These are phyloP conservation scores for Syngnathus typhle DNA, from an alignment of 2,113 vertebrate genomes.

Conservation along the genomic window DNA sequence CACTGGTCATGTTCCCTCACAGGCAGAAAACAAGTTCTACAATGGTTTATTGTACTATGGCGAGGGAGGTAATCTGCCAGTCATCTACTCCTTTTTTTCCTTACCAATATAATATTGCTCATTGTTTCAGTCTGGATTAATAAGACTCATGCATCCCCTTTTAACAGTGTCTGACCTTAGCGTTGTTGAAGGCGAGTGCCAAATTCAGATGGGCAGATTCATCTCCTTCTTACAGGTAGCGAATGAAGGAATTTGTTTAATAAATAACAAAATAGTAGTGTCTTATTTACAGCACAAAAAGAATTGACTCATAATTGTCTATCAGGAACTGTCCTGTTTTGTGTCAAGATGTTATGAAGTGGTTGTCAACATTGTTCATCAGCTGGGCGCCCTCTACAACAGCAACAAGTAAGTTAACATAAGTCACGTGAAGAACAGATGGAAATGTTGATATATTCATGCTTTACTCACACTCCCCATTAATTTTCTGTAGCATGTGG, in stretches of 20 bases:
- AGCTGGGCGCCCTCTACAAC: conserved; percentile 91
- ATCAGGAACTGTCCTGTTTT: conserved; percentile 94
- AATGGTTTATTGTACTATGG: conserved; percentile 96
- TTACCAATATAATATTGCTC: not conserved
- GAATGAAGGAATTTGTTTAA: not conserved
- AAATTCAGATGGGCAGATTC: conserved; percentile 97
- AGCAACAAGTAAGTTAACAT: conserved; percentile 85
- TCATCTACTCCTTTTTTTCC: conserved; percentile 22
- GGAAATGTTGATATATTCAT: conserved; percentile 1
- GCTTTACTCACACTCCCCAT: not conserved
- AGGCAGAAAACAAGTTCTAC: conserved; percentile 98
- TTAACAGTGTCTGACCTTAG: conserved; percentile 82
- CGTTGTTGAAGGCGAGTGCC: conserved; percentile 89
- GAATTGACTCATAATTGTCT: not conserved
- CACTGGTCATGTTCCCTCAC: conserved; percentile 35
- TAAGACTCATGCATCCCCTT: conserved; percentile 8
- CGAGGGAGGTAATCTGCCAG: conserved; percentile 82
- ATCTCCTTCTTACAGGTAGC: conserved; percentile 95
- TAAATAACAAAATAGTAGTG: not conserved
- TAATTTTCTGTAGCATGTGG: not conserved
- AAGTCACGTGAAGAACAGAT: not conserved
- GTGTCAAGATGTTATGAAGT: conserved; percentile 93
- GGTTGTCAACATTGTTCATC: conserved; percentile 90
- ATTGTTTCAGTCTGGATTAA: not conserved
- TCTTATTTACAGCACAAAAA: not conserved